Evolutionary conservation across 2,888 invertebrate species (phyloP), one percentile per base, ranked within the genome.

Genomic region (Mesochorus sp.): DNA sequence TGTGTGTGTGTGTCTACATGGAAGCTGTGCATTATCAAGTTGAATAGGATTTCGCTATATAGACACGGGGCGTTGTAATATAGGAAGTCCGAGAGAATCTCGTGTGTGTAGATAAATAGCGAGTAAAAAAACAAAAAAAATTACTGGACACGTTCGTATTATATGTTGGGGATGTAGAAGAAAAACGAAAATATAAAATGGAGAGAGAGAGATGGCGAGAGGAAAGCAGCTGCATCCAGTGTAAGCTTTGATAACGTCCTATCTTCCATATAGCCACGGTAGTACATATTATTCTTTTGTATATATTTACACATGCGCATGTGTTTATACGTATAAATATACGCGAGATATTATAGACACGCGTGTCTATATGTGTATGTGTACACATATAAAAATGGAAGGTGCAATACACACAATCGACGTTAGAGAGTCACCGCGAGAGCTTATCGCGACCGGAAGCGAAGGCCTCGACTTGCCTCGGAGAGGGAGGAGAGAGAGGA

Each of bases 371-470:
- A 21, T 47, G 24, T 64, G 3, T 62, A 5, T 10, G n/a, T 14
- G 31, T 47, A n/a, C n/a, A 8, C 31, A 34, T 14, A n/a, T 19
- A 31, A 31, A 49, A 34, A 19, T 47, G 17, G 12, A 4, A 39
- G 6, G 10, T 31, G 10, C 31, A 5, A 10, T 47, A 71, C 62
- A 49, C 66, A 75, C 66, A 75, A 75, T 75, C 71, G 74, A 71
- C 64, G 53, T 62, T 75, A 19, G 34, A n/a, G n/a, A 68, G 68
- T 53, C 66, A 57, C 67, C 26, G 62, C 62, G 67, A 49, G 59
- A 64, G 71, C 76, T 81, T 81, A 79, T 80, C 81, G n/a, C n/a
- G 79, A 72, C 81, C 81, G 82, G 82, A 82, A 82, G 82, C 80
- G 82, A 82, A 77, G 81, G 82, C 76, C 66, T 28, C 53, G 31